Conservation (phyloP, 23 tunicate species). For the Aplidium turbinatum region DNA sequence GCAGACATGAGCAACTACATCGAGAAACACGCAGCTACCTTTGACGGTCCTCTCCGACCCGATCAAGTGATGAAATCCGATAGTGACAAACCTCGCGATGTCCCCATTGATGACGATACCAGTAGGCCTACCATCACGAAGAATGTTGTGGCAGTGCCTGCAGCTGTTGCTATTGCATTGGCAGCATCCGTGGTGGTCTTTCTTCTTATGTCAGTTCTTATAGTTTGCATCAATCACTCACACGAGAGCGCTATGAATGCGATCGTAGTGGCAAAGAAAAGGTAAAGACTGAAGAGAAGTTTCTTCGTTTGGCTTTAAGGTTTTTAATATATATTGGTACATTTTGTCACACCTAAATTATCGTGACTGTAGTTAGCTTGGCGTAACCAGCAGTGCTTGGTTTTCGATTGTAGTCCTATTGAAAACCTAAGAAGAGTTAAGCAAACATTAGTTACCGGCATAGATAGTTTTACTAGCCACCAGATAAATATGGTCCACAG, state of each 20-base stretch:
- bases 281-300: too few species aligned
- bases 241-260: slow-evolving; percentile 45
- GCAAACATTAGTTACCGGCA: too few species aligned
- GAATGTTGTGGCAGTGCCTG: slow-evolving; percentile 20
- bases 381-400: too few species aligned
- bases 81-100: not conserved
- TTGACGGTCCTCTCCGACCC: slow-evolving; percentile 3
- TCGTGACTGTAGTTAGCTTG: too few species aligned
- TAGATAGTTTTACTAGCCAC: too few species aligned
- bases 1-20: slow-evolving; percentile 16
- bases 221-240: slow-evolving; percentile 51
- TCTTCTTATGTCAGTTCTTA: slow-evolving; percentile 47
- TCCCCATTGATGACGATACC: not conserved
- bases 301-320: too few species aligned
- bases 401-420: too few species aligned
- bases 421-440: too few species aligned
- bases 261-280: slow-evolving; percentile 26
- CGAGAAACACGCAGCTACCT: slow-evolving; percentile 4
- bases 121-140: too few species aligned
- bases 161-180: slow-evolving; percentile 45
- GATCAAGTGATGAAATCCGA: slow-evolving; percentile 1
- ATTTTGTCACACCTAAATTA: too few species aligned
- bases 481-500: too few species aligned
- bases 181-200: slow-evolving; percentile 39
- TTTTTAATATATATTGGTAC: too few species aligned